Percentiles rank a stretch among this genome's conserved stretches.
Evolutionary conservation across 2,888 invertebrate genomes (phyloP).

Genomic region (Brachyptera risi): DNA sequence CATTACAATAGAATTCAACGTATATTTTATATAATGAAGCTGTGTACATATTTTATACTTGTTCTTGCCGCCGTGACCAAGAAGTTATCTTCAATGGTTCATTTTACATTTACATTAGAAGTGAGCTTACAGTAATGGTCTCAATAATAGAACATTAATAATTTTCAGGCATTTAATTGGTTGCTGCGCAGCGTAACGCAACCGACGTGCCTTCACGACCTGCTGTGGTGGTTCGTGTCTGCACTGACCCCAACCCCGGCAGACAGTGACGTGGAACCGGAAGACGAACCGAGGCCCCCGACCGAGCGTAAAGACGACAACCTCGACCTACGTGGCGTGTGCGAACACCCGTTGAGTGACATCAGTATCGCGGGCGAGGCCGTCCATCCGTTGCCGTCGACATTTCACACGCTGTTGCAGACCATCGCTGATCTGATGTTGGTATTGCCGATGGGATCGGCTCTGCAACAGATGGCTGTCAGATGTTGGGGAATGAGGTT

Average conservation of each 20-base stretch:
- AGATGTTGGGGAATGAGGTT: slow-evolving; percentile 91
- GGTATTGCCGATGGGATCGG: slow-evolving; percentile 78
- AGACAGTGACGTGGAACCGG: slow-evolving; percentile 36
- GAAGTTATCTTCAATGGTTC: too few relatives aligned
- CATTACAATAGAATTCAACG: too few relatives aligned
- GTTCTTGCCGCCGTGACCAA: too few relatives aligned
- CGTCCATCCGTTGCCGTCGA: slow-evolving; percentile 59
- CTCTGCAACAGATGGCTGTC: slow-evolving; percentile 87
- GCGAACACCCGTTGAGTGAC: slow-evolving; percentile 77
- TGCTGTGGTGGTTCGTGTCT: slow-evolving; percentile 95
- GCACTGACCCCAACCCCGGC: slow-evolving; percentile 60
- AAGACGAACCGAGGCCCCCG: slow-evolving; percentile 41
- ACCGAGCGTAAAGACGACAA: slow-evolving; percentile 9
- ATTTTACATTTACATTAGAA: too few relatives aligned
- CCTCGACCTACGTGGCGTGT: slow-evolving; percentile 52
- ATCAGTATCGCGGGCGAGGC: slow-evolving; percentile 70
- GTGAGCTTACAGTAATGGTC: too few relatives aligned
- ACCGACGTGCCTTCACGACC: slow-evolving; percentile 86
- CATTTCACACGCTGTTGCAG: slow-evolving; percentile 82
- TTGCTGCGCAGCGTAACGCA: slow-evolving; percentile 86
- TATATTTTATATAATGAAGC: too few relatives aligned
- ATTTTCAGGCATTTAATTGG: slow-evolving; percentile 82
- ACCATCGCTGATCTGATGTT: slow-evolving; percentile 91
- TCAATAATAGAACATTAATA: too few relatives aligned
- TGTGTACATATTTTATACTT: too few relatives aligned